These are phyloP conservation scores for Caenorhabditis latens DNA, from an alignment of 1,140 invertebrate species.

Conservation along the genomic window DNA sequence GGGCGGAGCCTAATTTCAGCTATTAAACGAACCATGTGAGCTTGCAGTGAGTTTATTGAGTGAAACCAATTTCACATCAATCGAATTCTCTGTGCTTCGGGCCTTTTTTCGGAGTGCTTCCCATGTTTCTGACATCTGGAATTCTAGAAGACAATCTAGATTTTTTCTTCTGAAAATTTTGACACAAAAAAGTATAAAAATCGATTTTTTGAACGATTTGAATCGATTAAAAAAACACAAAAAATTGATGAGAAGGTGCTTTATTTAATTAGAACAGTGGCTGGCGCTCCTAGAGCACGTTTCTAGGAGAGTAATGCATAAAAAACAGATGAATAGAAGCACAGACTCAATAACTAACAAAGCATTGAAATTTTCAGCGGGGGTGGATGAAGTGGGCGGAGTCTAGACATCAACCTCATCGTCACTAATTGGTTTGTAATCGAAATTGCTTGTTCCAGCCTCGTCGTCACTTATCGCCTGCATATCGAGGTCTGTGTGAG, in stretches of 20 bases:
- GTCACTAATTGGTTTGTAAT: too few relatives aligned
- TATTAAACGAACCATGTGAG: conserved; percentile 8
- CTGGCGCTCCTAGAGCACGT: too few relatives aligned
- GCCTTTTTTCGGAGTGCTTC: conserved; percentile 87
- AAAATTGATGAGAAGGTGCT: too few relatives aligned
- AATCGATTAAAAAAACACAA: neutral
- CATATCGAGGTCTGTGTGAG: neutral
- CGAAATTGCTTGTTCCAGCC: too few relatives aligned
- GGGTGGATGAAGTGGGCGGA: neutral
- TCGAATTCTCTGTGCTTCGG: conserved; percentile 92
- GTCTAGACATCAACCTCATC: neutral
- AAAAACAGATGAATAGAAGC: too few relatives aligned
- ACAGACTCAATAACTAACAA: too few relatives aligned
- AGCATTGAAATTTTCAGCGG: too few relatives aligned
- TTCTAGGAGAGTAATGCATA: too few relatives aligned
- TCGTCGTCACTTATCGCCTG: conserved; percentile 8
- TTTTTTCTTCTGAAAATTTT: too few relatives aligned
- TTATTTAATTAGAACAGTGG: too few relatives aligned
- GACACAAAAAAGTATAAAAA: neutral
- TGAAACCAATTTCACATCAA: conserved; percentile 92
- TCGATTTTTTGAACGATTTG: neutral
- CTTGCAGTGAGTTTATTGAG: conserved; percentile 91
- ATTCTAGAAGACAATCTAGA: neutral
- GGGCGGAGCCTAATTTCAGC: too few relatives aligned
- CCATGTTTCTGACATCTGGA: conserved; percentile 41